Evolutionary conservation across 2,113 vertebrate genomes (phyloP), one percentile per base, ranked within the genome.

Genomic region (Cettia cetti): DNA sequence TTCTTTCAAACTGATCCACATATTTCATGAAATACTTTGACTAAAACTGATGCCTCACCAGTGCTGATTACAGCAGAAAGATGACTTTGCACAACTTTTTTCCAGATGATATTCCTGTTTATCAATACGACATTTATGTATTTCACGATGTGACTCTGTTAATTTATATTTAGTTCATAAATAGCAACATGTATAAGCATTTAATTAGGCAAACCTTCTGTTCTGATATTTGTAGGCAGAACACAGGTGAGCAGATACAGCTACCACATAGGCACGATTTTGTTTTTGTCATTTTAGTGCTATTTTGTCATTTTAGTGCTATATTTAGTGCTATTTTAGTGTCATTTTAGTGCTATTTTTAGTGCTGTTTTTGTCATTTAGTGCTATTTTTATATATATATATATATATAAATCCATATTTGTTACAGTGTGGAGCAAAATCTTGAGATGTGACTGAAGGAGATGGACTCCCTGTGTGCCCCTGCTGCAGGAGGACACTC

Each of bases 401-500:
- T 27, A 28, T 49, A 7, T 30, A 18, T 24, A n/a, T n/a, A 15
- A 17, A 59, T 23, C 21, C 56, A 14, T 16, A 31, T n/a, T 83
- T 39, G 9, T 13, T 60, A 22, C 7, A 54, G 4, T 8, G 33
- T 16, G 21, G 15, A 80, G 42, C 17, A 49, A 56, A 86, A 14
- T 4, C 27, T 0, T 64, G 26, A 65, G 63, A 17, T 39, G 19
- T 40, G 47, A 37, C 63, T 16, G 1, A 37, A 49, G 2, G 13
- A 59, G 79, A 57, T 7, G 21, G 2, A 5, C 4, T 39, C 30
- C 35, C 21, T 7, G 49, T 39, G 15, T 12, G 80, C 22, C 79
- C 60, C 20, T 27, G 57, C 64, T 85, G 75, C 17, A 45, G 33
- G 30, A 65, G 61, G 68, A 33, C 70, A 97, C 99, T 98, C 95